Evolutionary conservation across 2,888 invertebrate species (phyloP).

Genomic region (Nomada lathburiana): DNA sequence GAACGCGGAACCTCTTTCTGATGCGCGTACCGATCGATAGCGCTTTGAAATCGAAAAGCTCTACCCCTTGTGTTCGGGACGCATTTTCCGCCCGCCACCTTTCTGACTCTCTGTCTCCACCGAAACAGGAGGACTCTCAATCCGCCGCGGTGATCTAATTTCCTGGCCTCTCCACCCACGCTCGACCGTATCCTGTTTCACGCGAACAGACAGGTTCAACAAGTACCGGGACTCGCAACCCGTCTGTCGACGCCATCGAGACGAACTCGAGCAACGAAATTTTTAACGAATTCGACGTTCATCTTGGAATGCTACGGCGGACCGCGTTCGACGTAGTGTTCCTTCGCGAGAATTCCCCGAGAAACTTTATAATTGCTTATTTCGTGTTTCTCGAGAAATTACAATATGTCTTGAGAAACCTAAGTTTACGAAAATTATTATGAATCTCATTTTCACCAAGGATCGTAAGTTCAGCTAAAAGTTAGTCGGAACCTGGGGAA

Average conservation of each 20-base stretch:
- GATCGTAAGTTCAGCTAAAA: no score
- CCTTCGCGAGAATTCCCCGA: no score
- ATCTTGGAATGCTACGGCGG: neutral
- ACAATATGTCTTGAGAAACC: no score
- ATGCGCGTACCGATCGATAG: slow-evolving; percentile 41
- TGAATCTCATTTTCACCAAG: no score
- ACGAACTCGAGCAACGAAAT: neutral
- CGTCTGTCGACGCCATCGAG: neutral
- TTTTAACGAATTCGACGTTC: neutral
- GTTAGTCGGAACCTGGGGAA: no score
- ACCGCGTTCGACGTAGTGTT: no score
- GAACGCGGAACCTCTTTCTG: neutral
- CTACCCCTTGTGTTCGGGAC: slow-evolving; percentile 36
- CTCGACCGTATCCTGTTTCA: slow-evolving; percentile 50
- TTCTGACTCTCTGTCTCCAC: slow-evolving; percentile 46
- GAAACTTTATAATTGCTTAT: no score
- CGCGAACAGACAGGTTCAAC: slow-evolving; percentile 59
- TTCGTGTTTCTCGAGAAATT: no score
- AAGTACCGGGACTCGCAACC: slow-evolving; percentile 35
- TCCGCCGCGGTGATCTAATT: slow-evolving; percentile 64
- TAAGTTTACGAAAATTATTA: no score
- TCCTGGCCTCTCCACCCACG: slow-evolving; percentile 54
- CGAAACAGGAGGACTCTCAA: slow-evolving; percentile 36
- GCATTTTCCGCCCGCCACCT: slow-evolving; percentile 42
- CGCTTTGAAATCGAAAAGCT: slow-evolving; percentile 48